Evolutionary conservation across 2,797 vertebrate species (phyloP).

Genomic region (Pangasius krempfi): DNA sequence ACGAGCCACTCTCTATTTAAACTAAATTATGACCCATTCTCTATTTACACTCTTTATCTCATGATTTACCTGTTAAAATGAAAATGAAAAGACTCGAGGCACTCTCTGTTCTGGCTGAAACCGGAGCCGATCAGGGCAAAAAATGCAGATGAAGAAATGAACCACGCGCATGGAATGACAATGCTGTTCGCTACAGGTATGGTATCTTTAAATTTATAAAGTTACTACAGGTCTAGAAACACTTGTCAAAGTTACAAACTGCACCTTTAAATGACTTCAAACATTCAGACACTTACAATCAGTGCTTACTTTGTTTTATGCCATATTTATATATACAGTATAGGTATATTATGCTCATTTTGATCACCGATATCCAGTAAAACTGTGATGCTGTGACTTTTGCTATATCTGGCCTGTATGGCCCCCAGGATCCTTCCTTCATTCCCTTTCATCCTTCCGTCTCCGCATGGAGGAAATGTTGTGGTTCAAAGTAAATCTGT

Average conservation of each 20-base stretch:
- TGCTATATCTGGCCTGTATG: not conserved
- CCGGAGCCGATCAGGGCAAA: not conserved
- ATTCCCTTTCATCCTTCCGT: constrained; percentile 16
- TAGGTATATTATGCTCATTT: not conserved
- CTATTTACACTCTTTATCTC: not conserved
- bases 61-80: not conserved
- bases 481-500: constrained; percentile 45
- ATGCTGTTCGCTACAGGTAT: not conserved
- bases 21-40: not conserved
- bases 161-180: not conserved
- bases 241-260: not conserved
- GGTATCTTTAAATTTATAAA: not conserved
- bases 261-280: not conserved
- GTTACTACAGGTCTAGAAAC: not conserved
- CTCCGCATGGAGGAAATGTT: constrained; percentile 42
- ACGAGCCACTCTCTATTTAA: not conserved
- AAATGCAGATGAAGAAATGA: not conserved
- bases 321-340: not conserved
- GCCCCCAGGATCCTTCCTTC: constrained; percentile 15
- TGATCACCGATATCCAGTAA: constrained; percentile 21
- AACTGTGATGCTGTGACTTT: constrained; percentile 35
- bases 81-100: not conserved
- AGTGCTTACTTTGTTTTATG: not conserved
- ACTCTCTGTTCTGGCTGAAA: not conserved
- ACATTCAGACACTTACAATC: constrained; percentile 13